Percentiles rank a stretch among this genome's conserved stretches.
These are phyloP conservation scores for Prunella fulvescens DNA, from an alignment of 2,113 vertebrate species.

Conservation along the genomic window DNA sequence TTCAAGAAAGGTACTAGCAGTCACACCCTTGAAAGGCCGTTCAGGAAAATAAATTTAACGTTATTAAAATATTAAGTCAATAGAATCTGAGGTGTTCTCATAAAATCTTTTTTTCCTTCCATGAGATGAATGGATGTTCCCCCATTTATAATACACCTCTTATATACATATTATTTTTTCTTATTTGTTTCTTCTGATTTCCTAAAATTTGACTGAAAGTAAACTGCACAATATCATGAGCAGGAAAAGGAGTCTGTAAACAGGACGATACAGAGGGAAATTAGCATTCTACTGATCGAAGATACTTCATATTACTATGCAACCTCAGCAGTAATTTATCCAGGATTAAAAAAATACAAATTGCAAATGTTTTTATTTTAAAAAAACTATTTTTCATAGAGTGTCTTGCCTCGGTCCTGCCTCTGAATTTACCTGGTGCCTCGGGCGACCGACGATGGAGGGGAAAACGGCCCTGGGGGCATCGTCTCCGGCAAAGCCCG, in stretches of 20 bases:
- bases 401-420: not conserved
- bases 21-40: not conserved
- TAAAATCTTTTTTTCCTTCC: not conserved
- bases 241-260: not conserved
- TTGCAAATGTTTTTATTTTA: not conserved
- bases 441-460: slow-evolving; percentile 96
- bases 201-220: not conserved
- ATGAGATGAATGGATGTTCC: not conserved
- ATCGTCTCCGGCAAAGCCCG: slow-evolving; percentile 96
- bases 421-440: slow-evolving; percentile 85
- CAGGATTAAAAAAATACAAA: not conserved
- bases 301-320: not conserved
- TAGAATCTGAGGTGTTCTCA: not conserved
- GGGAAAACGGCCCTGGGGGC: slow-evolving; percentile 97
- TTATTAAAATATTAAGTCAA: not conserved
- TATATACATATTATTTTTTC: not conserved
- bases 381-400: not conserved
- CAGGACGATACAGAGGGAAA: not conserved
- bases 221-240: not conserved
- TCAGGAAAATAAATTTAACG: not conserved
- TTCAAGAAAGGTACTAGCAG: not conserved
- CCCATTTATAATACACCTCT: not conserved
- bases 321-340: not conserved
- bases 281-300: not conserved
- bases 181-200: not conserved